phyloP scores from a whole-genome alignment of 2,888 invertebrate species.

The Polylopha cassiicola region DNA sequence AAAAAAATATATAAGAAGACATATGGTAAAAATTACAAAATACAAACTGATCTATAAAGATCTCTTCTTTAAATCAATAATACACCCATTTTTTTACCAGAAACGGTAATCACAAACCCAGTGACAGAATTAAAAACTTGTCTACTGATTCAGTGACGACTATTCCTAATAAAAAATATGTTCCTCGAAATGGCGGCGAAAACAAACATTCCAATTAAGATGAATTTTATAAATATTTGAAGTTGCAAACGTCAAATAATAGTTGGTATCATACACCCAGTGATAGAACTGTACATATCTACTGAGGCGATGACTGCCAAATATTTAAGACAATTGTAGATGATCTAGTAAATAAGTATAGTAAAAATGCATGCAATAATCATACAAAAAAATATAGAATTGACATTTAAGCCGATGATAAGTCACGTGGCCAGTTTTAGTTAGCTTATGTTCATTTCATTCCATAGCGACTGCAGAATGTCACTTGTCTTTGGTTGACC shows the following conservation, averaged over 20 bases:
- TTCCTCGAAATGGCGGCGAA: too few relatives aligned
- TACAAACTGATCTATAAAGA: background rate
- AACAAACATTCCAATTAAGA: too few relatives aligned
- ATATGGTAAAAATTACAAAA: background rate
- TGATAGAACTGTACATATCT: constrained; percentile 26
- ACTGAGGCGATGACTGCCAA: constrained; percentile 23
- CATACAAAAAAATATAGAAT: background rate
- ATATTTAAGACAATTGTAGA: constrained; percentile 2
- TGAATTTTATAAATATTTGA: background rate
- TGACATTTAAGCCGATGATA: too few relatives aligned
- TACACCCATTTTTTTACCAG: constrained; percentile 15
- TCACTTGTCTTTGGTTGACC: too few relatives aligned
- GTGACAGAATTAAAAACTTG: constrained; percentile 24
- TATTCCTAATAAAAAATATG: constrained; percentile 12
- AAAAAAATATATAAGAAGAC: background rate
- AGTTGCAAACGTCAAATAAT: constrained; percentile 7
- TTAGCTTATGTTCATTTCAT: too few relatives aligned
- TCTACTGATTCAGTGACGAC: constrained; percentile 23
- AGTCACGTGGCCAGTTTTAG: too few relatives aligned
- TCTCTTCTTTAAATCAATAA: too few relatives aligned
- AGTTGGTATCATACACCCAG: constrained; percentile 27
- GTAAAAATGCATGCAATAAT: background rate
- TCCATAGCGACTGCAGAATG: too few relatives aligned
- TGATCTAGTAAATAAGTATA: background rate
- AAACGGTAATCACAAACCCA: constrained; percentile 24